A percentile compares a stretch with the other conserved stretches of the same genome.
phyloP scores from a whole-genome alignment of 2,113 vertebrate genomes.

The Hemiscyllium ocellatum region DNA sequence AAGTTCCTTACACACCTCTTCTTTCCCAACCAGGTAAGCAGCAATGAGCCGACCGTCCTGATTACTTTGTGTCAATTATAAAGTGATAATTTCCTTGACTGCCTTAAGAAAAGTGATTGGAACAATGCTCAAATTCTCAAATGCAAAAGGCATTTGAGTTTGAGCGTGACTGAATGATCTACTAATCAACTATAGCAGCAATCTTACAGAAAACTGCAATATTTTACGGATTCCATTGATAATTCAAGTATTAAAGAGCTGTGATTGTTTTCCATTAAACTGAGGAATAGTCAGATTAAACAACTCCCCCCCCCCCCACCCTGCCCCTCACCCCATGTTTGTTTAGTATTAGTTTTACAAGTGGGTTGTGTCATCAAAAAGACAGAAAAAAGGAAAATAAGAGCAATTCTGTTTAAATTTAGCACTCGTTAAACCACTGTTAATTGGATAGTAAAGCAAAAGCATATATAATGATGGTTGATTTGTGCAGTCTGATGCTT shows the following conservation, averaged over 20 bases:
- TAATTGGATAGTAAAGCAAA: neutral
- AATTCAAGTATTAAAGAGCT: neutral
- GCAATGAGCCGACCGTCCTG: neutral
- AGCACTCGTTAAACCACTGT: neutral
- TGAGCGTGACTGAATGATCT: neutral
- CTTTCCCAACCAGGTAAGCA: conserved; percentile 61
- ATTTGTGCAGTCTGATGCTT: neutral
- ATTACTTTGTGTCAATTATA: neutral
- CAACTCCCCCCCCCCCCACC: no score
- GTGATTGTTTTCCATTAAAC: neutral
- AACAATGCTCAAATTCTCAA: neutral
- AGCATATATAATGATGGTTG: neutral
- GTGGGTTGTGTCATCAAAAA: neutral
- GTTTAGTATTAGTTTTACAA: neutral
- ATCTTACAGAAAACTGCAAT: neutral
- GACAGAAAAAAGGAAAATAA: neutral
- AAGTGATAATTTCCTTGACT: neutral
- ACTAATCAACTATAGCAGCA: neutral
- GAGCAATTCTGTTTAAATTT: neutral
- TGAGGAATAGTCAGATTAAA: neutral
- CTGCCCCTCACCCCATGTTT: neutral
- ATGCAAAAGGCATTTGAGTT: neutral
- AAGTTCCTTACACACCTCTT: conserved; percentile 75
- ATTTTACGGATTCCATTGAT: neutral
- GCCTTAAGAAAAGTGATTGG: neutral